Base-by-base conservation (phyloP, 2,888 invertebrate genomes). In the Acleris literana region DNA sequence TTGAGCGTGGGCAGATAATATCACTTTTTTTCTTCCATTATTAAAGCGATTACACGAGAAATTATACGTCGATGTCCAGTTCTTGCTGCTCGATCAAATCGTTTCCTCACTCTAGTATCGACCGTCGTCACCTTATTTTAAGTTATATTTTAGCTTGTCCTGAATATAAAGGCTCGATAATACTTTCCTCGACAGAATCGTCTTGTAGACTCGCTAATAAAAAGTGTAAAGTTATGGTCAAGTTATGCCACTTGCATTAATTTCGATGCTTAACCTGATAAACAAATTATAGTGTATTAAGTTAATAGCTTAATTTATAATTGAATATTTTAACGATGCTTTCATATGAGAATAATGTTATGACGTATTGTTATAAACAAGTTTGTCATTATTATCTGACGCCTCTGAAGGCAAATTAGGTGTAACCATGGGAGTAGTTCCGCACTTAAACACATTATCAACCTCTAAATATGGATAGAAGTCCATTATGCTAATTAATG, bases 1-100 rank as follows among this genome's bases (percentile, higher is more conserved):
- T 92, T 91, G 87, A 92, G 89, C 88, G 92, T 92, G 92, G 91
- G 92, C 88, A 92, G 92, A 92, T 92, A 92, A 92, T 92, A 92
- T 92, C 91, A 88, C 87, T 90, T 92, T 93, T 87, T 92, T 92
- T 87, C 84, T 85, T 82, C 86, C 92, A 91, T 92, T 92, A 92
- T 92, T 88, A 86, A 91, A 89, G 85, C 92, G 90, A 92, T 92
- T 92, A 92, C 92, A 92, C 85, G 88, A 91, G 91, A 90, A 92
- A 92, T 92, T 92, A 92, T 92, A 90, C 89, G 86, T 86, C 83
- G 86, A 86, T 82, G 86, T 86, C 86, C 84, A 86, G 84, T 83
- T 82, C 83, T 81, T 82, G 82, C 84, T 79, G 81, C 77, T 81
- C 77, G 82, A 83, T 84, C 78, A 76, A 75, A 77, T 71, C 39